These are phyloP conservation scores for Eulemur macaco DNA, from an alignment of 2,113 vertebrate species.

Conservation along the genomic window DNA sequence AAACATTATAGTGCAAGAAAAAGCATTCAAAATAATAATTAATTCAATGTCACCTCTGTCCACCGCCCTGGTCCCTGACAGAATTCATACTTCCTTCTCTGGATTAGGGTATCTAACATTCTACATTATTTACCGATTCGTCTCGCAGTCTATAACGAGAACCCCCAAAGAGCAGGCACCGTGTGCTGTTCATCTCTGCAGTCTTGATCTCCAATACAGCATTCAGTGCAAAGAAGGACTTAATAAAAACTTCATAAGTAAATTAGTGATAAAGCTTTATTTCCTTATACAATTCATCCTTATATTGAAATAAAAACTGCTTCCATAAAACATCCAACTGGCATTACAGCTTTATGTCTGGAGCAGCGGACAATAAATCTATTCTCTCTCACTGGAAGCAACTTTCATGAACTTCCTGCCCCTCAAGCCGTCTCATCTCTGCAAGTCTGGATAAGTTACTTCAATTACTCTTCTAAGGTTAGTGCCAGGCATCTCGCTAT, in stretches of 20 bases:
- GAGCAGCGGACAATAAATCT: background rate
- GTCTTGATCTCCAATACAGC: background rate
- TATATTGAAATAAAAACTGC: background rate
- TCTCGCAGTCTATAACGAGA: background rate
- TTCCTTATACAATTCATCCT: background rate
- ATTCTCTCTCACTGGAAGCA: background rate
- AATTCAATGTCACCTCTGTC: background rate
- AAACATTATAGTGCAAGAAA: background rate
- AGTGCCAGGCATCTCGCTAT: background rate
- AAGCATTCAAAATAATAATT: background rate
- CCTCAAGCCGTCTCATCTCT: background rate
- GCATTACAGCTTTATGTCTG: background rate
- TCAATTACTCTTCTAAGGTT: background rate
- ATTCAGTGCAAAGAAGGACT: background rate
- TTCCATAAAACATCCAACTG: background rate
- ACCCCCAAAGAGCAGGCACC: background rate
- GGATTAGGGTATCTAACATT: background rate
- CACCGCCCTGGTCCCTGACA: background rate
- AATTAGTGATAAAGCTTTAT: background rate
- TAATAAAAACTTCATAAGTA: background rate
- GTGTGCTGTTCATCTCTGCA: background rate
- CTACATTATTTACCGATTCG: background rate
- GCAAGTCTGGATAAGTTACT: background rate
- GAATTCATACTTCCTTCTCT: background rate
- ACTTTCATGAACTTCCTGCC: background rate